These are phyloP conservation scores for Glareola pratincola DNA, from an alignment of 2,113 vertebrate species.

Conservation along the genomic window DNA sequence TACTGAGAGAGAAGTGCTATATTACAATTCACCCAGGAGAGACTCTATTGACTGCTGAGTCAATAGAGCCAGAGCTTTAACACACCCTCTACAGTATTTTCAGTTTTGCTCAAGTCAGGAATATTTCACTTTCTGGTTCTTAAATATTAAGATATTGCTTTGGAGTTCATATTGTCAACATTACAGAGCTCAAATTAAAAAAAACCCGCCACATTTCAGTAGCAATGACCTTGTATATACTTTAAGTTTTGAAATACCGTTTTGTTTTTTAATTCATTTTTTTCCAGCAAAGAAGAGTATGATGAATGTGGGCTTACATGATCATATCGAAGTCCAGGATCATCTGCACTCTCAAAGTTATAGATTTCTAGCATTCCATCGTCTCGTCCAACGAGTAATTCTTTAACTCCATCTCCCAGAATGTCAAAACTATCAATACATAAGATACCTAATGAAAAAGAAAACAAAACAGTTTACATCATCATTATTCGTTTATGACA, in stretches of 20 bases:
- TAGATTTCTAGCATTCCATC: slow-evolving; percentile 92
- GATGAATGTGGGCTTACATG: slow-evolving; percentile 74
- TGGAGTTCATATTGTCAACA: not conserved
- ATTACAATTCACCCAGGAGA: not conserved
- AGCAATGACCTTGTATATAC: not conserved
- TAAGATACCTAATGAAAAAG: slow-evolving; percentile 81
- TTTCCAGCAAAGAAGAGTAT: not conserved
- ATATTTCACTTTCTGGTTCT: not conserved
- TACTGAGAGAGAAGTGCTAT: not conserved
- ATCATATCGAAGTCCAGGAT: slow-evolving; percentile 85
- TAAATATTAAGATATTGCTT: not conserved
- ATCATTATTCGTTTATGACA: not conserved
- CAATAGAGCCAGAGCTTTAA: not conserved
- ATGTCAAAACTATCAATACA: slow-evolving; percentile 94
- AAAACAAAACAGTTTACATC: not conserved
- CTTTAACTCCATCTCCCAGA: slow-evolving; percentile 91
- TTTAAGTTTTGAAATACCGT: not conserved
- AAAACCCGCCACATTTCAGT: not conserved
- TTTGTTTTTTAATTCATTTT: not conserved
- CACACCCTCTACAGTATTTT: too few species aligned
- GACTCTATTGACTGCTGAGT: not conserved
- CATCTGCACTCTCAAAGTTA: slow-evolving; percentile 79
- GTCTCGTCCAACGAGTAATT: slow-evolving; percentile 91
- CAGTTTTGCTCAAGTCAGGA: not conserved
- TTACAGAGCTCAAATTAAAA: not conserved